Evolutionary conservation across 2,888 invertebrate species (phyloP), one percentile per base, ranked within the genome.

Genomic region (Poecilus cupreus): DNA sequence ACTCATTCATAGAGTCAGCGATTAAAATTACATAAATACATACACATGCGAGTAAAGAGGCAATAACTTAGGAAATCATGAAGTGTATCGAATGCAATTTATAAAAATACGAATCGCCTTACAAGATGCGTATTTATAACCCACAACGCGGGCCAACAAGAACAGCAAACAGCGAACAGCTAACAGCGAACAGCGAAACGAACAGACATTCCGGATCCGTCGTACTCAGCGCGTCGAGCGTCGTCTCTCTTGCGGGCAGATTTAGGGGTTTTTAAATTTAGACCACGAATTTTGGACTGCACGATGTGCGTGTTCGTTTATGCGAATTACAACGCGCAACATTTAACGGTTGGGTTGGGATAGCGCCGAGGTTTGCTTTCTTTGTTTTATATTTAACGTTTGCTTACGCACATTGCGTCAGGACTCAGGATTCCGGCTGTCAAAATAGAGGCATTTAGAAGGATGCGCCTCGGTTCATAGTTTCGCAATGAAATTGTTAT

Each of bases 241-340:
- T 8, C 1, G 18, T 54, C n/a, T 26, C 11, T 32, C 74, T 18
- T 51, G 11, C 74, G 32, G 13, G 49, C 74, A 72, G 49, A 75
- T 75, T 75, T 49, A 75, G 74, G 46, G 74, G 51, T 24, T 49
- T 68, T 75, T 75, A 75, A 75, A 51, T 49, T 49, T 75, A 75
- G 74, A 20, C n/a, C 49, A 32, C 68, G 51, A 20, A 46, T 72
- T n/a, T 72, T 51, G 49, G 49, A 46, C 22, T 22, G 26, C 51
- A 26, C 5, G 18, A 24, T 22, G 24, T 22, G 16, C 13, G 32
- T 37, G 26, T 68, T 22, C 49, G 24, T 46, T 37, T 37, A 32
- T 68, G 68, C 68, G 43, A 68, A 68, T 68, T 11, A 6, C 37
- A 68, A 68, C 60, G 64, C 57, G 64, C 32, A 64, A 54, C 54